These are phyloP conservation scores for Melieria omissa DNA, from an alignment of 2,888 invertebrate genomes.

Conservation along the genomic window DNA sequence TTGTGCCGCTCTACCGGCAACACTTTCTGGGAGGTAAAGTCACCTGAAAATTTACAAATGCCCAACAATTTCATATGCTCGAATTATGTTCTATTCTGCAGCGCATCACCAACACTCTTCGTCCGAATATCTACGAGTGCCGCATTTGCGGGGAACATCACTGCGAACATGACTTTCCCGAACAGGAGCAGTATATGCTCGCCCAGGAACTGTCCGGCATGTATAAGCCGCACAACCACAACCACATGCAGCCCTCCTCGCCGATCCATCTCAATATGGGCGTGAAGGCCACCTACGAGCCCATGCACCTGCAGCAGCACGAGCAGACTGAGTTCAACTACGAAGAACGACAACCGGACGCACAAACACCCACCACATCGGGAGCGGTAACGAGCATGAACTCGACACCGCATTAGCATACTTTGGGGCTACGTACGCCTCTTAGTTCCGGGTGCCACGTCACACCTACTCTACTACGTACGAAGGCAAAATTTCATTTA, in stretches of 20 bases:
- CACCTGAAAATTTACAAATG: slow-evolving; percentile 40
- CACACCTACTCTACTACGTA: too few species aligned
- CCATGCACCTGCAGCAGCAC: slow-evolving; percentile 51
- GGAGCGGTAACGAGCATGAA: not conserved
- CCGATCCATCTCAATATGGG: slow-evolving; percentile 41
- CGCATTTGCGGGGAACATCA: slow-evolving; percentile 80
- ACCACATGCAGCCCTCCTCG: slow-evolving; percentile 26
- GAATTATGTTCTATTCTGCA: slow-evolving; percentile 55
- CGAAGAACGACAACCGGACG: slow-evolving; percentile 44
- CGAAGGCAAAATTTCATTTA: too few species aligned
- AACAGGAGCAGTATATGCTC: slow-evolving; percentile 68
- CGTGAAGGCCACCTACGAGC: slow-evolving; percentile 52
- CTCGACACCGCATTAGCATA: not conserved
- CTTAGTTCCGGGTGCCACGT: not conserved
- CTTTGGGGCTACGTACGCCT: not conserved
- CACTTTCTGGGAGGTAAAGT: slow-evolving; percentile 75
- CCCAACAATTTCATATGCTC: not conserved
- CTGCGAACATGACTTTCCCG: slow-evolving; percentile 75
- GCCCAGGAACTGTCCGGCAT: slow-evolving; percentile 62
- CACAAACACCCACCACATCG: slow-evolving; percentile 37
- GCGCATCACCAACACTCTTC: slow-evolving; percentile 81
- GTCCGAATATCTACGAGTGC: slow-evolving; percentile 81
- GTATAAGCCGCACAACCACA: slow-evolving; percentile 50
- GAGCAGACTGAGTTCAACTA: slow-evolving; percentile 46
- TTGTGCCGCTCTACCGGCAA: slow-evolving; percentile 78